Conservation (phyloP, 2,113 vertebrate species). For the Azemiops feae region DNA sequence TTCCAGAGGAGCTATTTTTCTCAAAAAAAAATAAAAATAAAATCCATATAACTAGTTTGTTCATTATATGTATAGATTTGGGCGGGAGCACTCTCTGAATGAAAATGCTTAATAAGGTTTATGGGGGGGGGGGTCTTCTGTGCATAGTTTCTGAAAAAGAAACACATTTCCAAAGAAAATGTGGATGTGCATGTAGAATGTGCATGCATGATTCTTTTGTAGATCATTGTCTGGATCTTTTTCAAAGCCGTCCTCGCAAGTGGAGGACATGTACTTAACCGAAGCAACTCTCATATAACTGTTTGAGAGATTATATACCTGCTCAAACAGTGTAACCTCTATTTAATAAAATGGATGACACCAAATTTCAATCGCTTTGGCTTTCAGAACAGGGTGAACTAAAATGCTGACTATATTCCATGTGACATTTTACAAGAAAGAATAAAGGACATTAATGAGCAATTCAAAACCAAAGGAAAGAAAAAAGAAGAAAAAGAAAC, state of each 20-base stretch:
- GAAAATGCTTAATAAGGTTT: not conserved
- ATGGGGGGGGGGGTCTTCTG: not conserved
- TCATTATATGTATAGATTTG: not conserved
- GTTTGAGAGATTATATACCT: constrained; percentile 65
- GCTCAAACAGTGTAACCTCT: constrained; percentile 65
- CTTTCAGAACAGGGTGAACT: constrained; percentile 76
- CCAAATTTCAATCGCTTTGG: constrained; percentile 78
- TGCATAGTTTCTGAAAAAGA: constrained; percentile 5
- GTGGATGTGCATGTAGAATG: not conserved
- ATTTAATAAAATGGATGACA: constrained; percentile 75
- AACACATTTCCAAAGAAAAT: not conserved
- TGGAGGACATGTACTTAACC: constrained; percentile 66
- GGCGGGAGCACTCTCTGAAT: not conserved
- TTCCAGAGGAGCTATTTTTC: not conserved
- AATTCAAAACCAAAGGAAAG: constrained; percentile 57
- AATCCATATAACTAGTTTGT: not conserved
- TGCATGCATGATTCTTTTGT: constrained; percentile 12
- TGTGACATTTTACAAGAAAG: constrained; percentile 72
- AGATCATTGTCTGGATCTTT: not conserved
- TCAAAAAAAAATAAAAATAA: not conserved
- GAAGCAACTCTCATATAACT: constrained; percentile 68
- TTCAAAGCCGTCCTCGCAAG: constrained; percentile 71
- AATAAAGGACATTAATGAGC: constrained; percentile 71
- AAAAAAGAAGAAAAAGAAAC: constrained; percentile 50
- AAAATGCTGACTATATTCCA: constrained; percentile 69